These are phyloP conservation scores for Scomber japonicus DNA, from an alignment of 2,113 vertebrate genomes.

Conservation along the genomic window DNA sequence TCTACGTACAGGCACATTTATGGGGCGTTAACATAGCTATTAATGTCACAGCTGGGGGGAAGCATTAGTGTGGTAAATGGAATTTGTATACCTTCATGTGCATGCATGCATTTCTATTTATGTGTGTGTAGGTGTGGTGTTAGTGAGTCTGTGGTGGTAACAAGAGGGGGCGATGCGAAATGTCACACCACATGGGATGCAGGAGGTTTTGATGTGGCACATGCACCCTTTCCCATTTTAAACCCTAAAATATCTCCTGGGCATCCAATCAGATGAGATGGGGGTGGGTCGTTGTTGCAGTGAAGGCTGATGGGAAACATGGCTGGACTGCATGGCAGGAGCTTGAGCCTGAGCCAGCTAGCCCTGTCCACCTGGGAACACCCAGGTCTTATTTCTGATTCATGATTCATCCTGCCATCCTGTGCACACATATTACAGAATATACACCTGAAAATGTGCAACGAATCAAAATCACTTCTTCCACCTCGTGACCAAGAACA, in stretches of 20 bases:
- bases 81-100: slow-evolving; percentile 57
- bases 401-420: slow-evolving; percentile 10
- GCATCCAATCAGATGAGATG: slow-evolving; percentile 28
- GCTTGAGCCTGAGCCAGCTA: neutral
- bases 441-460: neutral
- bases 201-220: slow-evolving; percentile 45
- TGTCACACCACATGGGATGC: slow-evolving; percentile 55
- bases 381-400: slow-evolving; percentile 12
- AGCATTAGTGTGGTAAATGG: slow-evolving; percentile 59
- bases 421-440: neutral
- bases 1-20: slow-evolving; percentile 47
- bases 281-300: slow-evolving; percentile 11
- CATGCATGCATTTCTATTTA: neutral
- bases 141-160: slow-evolving; percentile 12
- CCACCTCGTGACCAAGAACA: neutral
- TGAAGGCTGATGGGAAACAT: slow-evolving; percentile 41
- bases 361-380: slow-evolving; percentile 11
- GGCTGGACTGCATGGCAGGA: slow-evolving; percentile 12
- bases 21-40: slow-evolving; percentile 66
- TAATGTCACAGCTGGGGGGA: slow-evolving; percentile 67
- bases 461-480: neutral
- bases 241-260: slow-evolving; percentile 47
- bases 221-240: slow-evolving; percentile 37
- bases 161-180: slow-evolving; percentile 33
- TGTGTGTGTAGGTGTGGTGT: neutral